Conservation (phyloP, 2,113 vertebrate genomes). For the Odobenus rosmarus region DNA sequence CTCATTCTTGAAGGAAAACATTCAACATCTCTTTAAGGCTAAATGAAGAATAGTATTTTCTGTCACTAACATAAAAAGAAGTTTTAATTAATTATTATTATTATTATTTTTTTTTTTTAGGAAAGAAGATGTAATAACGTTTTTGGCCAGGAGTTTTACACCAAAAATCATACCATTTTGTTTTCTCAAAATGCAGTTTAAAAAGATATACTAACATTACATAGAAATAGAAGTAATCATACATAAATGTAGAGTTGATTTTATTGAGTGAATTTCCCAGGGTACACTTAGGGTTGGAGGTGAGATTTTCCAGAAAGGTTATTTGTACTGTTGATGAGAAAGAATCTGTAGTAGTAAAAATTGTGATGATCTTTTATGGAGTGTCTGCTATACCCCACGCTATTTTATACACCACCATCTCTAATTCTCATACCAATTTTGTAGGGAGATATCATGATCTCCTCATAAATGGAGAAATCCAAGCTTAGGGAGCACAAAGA, state of each 20-base stretch:
- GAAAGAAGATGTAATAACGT: not conserved
- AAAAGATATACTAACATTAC: not conserved
- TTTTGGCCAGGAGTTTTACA: not conserved
- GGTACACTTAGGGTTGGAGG: not conserved
- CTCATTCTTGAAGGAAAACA: not conserved
- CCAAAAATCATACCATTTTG: not conserved
- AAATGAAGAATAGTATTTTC: not conserved
- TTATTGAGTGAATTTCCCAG: not conserved
- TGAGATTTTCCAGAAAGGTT: not conserved
- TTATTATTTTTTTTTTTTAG: not conserved
- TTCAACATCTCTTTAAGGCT: not conserved
- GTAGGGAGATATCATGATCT: not conserved
- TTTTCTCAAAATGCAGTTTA: not conserved
- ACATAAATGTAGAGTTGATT: not conserved
- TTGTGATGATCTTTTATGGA: not conserved
- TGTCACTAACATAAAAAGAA: constrained; percentile 20
- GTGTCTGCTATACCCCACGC: not conserved
- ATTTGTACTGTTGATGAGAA: not conserved
- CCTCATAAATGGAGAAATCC: not conserved
- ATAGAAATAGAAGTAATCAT: not conserved
- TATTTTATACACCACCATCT: not conserved
- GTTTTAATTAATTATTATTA: not conserved
- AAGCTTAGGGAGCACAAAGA: not conserved
- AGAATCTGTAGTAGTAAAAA: not conserved
- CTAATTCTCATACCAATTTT: not conserved